Evolutionary conservation across 2,797 vertebrate species (phyloP).

Genomic region (Gadopsis bispinosus): DNA sequence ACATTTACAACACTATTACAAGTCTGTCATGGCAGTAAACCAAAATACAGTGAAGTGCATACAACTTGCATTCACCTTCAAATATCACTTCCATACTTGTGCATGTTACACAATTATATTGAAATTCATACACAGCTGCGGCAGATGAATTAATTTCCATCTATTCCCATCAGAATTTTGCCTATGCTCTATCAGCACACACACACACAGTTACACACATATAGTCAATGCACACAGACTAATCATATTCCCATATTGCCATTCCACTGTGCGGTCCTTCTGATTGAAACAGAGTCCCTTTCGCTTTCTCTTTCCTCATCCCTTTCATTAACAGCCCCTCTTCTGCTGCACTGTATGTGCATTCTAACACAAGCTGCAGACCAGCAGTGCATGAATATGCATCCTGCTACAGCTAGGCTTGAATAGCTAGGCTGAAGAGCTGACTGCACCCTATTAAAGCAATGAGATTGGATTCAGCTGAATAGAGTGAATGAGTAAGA

Average conservation of each 20-base stretch:
- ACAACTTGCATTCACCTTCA: background rate
- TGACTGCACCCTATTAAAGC: slow-evolving; percentile 56
- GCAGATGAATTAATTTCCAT: slow-evolving; percentile 7
- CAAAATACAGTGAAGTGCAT: background rate
- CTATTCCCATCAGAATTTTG: slow-evolving; percentile 15
- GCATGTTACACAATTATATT: background rate
- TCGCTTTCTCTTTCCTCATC: slow-evolving; percentile 27
- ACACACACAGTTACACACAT: background rate
- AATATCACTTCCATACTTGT: background rate
- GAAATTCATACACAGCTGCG: slow-evolving; percentile 10
- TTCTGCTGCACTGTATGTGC: slow-evolving; percentile 51
- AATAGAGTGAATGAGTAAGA: slow-evolving; percentile 57
- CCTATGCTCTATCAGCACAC: slow-evolving; percentile 10
- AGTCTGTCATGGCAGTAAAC: background rate
- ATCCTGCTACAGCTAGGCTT: slow-evolving; percentile 58
- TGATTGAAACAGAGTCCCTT: slow-evolving; percentile 30
- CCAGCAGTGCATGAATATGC: slow-evolving; percentile 70
- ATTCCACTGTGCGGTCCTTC: slow-evolving; percentile 16
- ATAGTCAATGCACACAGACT: slow-evolving; percentile 12
- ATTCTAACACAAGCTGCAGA: slow-evolving; percentile 60
- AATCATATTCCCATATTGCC: slow-evolving; percentile 30
- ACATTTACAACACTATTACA: background rate
- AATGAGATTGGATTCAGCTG: slow-evolving; percentile 58
- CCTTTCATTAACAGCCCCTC: slow-evolving; percentile 47
- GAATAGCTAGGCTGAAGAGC: slow-evolving; percentile 54